Evolutionary conservation across 2,113 vertebrate species (phyloP).

Genomic region (Argyrosomus japonicus): DNA sequence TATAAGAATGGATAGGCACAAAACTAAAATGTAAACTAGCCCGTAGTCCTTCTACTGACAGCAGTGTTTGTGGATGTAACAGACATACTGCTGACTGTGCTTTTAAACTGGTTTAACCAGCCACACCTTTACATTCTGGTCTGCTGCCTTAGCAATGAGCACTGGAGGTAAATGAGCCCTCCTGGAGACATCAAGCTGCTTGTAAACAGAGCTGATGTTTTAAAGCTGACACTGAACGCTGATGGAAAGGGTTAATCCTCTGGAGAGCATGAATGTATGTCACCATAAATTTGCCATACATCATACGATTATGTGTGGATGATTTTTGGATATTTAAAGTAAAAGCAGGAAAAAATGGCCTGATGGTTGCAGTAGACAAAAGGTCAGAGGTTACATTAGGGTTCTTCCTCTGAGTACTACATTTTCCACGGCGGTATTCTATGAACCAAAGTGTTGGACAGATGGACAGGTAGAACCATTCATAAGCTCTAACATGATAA

Average conservation of each 20-base stretch:
- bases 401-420: not conserved
- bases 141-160: too few relatives aligned
- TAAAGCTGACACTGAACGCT: not conserved
- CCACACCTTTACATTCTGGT: too few relatives aligned
- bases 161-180: too few relatives aligned
- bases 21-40: too few relatives aligned
- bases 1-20: too few relatives aligned
- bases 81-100: too few relatives aligned
- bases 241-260: not conserved
- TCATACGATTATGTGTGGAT: too few relatives aligned
- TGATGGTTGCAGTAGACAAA: not conserved
- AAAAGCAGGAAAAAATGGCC: not conserved
- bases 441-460: not conserved
- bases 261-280: not conserved
- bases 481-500: not conserved
- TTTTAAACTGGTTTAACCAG: too few relatives aligned
- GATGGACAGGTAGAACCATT: not conserved
- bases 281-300: too few relatives aligned
- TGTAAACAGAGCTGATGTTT: not conserved
- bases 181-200: too few relatives aligned
- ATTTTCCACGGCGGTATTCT: not conserved
- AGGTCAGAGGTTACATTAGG: not conserved
- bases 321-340: not conserved
- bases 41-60: too few relatives aligned
- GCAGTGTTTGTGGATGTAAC: too few relatives aligned